These are phyloP conservation scores for Gymnoscopelus braueri DNA, from an alignment of 2,797 vertebrate genomes.

Conservation along the genomic window DNA sequence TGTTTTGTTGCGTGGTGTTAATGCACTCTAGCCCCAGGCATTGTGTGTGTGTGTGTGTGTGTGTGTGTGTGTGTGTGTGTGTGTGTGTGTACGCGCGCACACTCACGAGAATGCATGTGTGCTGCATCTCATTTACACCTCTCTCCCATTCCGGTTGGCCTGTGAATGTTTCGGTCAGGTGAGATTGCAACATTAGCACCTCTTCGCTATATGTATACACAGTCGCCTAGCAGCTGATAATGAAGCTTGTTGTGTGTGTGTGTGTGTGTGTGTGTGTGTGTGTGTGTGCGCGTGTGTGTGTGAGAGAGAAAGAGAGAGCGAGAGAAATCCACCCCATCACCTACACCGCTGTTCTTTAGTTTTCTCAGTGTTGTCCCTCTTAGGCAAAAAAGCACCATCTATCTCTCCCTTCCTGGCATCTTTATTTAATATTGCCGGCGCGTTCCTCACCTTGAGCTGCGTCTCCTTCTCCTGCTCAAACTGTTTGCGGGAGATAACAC, in stretches of 20 bases:
- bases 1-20: too few species aligned
- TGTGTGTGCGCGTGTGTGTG: not conserved
- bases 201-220: not conserved
- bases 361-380: too few species aligned
- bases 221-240: too few species aligned
- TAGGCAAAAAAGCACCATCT: too few species aligned
- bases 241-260: not conserved
- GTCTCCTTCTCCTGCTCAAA: constrained; percentile 64
- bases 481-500: constrained; percentile 76
- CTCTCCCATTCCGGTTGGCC: too few species aligned
- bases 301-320: not conserved
- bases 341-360: too few species aligned
- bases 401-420: too few species aligned
- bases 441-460: constrained; percentile 76
- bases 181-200: not conserved
- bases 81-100: constrained; percentile 10
- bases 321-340: too few species aligned
- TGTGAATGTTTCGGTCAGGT: not conserved
- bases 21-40: constrained; percentile 38
- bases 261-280: constrained; percentile 1
- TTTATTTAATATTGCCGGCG: constrained; percentile 68
- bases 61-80: constrained; percentile 8
- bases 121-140: too few species aligned
- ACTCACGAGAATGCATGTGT: constrained; percentile 78
- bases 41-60: constrained; percentile 35